Base-by-base conservation (phyloP, 2,113 vertebrate genomes). In the Engystomops pustulosus region DNA sequence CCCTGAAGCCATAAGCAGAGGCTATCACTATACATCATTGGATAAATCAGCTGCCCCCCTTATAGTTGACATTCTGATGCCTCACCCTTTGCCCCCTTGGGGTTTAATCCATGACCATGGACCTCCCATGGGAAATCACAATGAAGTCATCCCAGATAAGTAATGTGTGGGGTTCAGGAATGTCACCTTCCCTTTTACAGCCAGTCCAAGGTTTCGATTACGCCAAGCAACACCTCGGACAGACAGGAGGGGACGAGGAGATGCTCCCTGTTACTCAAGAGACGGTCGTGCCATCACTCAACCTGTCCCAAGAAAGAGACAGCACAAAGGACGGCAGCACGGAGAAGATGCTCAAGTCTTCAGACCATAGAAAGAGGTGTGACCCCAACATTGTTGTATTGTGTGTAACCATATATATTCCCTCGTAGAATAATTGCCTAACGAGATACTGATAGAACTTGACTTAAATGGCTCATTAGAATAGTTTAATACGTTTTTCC, bases 181-280 rank as follows among this genome's bases (percentile, higher is more conserved):
- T 65, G 60, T 51, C 20, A 15, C 47, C 11, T 55, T 20, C 84
- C 72, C 30, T 86, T 68, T 85, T 86, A 77, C 90, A 99, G 97
- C 97, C 97, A 14, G 97, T 99, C 27, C 97, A 99, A 93, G 97
- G 98, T 32, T 99, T 99, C 87, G 98, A 99, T 90, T 99, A 99
- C 76, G 97, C 98, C 87, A 99, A 99, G 89, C 97, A 99, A 82
- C 98, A 99, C 89, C 91, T 99, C 89, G 97, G 98, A 80, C 98
- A 96, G 88, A 96, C 97, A 90, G 96, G 97, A 70, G 95, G 95
- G 0, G 97, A 99, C 27, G 97, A 98, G 84, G 97, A 99, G 86
- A 94, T 94, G 84, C 90, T 96, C 74, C 96, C 96, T 23, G 95
- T 94, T 86, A 97, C 96, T 72, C 96, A 99, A 89, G 98, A 98